A percentile compares a stretch with the other conserved stretches of the same genome.
Evolutionary conservation across 2,888 invertebrate genomes (phyloP).

Genomic region (Chrysina gloriosa): DNA sequence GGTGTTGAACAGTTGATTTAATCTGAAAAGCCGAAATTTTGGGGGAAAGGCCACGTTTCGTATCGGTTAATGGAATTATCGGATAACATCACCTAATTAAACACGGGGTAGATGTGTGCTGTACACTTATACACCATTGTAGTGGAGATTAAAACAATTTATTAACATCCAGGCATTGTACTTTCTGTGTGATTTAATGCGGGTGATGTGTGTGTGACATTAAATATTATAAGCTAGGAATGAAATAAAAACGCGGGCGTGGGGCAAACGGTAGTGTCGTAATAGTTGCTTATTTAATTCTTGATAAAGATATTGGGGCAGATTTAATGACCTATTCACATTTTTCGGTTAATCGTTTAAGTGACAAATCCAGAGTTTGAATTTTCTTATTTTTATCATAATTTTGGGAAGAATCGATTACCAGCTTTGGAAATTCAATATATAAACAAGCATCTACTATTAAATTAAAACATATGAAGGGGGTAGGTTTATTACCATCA

Average conservation of each 20-base stretch:
- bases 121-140: background rate
- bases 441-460: constrained; percentile 2
- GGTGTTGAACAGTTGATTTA: constrained; percentile 11
- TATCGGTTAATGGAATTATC: background rate
- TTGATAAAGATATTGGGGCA: background rate
- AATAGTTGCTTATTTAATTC: background rate
- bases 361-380: too few relatives aligned
- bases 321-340: background rate
- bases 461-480: background rate
- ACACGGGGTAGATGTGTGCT: constrained; percentile 1
- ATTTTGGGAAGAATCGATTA: too few relatives aligned
- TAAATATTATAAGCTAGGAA: background rate
- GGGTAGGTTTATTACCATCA: background rate
- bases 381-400: too few relatives aligned
- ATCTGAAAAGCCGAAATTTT: background rate
- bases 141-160: background rate
- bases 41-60: background rate
- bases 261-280: too few relatives aligned
- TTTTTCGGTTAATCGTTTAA: too few relatives aligned
- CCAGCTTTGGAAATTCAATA: too few relatives aligned
- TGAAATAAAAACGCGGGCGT: too few relatives aligned
- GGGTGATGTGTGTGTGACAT: background rate
- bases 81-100: background rate
- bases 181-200: background rate
- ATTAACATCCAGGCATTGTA: background rate